Evolutionary conservation across 1,140 invertebrate species (phyloP), one percentile per base, ranked within the genome.

Genomic region (Lepidurus arcticus): DNA sequence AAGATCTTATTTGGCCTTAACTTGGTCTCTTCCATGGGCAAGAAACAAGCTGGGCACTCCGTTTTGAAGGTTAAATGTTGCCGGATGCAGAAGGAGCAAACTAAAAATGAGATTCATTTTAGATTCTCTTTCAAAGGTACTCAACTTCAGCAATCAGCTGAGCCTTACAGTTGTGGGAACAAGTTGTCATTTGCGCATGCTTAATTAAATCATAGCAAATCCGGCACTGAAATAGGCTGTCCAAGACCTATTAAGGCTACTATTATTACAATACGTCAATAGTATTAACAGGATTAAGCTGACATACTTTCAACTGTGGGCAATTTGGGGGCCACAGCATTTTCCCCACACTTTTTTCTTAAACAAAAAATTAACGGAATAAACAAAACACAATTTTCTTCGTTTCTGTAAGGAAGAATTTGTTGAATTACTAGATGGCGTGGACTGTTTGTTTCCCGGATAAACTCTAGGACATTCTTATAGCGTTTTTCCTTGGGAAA

Each of bases 21-120:
- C 79, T 88, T 85, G 79, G 85, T 85, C 77, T 88, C 88, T 79
- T 84, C 85, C 45, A 85, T 84, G 82, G 87, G 84, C 78, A 85
- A 82, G 78, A 85, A 88, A 82, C 88, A 89, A 11, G 81, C 80
- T 10, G 88, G 88, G 81, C 88, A 89, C 78, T 88, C 84, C 0
- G 85, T 85, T 82, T 87, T 88, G 74, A 87, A 88, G 77, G 85
- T 85, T 73, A 89, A 83, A 80, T 86, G 88, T 75, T 86, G 87
- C 79, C 88, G 83, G 47, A 89, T 89, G 76, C 88, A 89, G 9
- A 88, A 74, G 0, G 88, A 89, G 82, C 88, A 89, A 84, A 87
- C 88, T 89, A 81, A 76, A 86, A 83, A 83, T 75, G 76, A 77
- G 80, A 80, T 47, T 16, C 74, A 21, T 65, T 11, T 65, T 2